These are phyloP conservation scores for Drosophila borborema DNA, from an alignment of 2,888 invertebrate genomes.

Conservation along the genomic window DNA sequence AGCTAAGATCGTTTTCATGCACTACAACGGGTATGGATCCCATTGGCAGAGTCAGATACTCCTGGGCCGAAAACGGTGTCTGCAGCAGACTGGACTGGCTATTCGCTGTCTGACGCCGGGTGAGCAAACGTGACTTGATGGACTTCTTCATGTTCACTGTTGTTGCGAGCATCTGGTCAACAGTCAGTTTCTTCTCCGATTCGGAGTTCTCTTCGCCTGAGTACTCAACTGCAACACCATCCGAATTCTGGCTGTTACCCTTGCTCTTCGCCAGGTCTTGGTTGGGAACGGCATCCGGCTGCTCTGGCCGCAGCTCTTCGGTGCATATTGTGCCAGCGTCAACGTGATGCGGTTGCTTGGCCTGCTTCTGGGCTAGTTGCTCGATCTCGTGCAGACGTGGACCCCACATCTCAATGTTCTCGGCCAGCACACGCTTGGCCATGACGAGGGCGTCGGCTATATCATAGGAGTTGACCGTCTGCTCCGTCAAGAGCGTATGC, in stretches of 20 bases:
- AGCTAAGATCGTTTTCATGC: slow-evolving; percentile 92
- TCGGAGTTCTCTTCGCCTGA: slow-evolving; percentile 44
- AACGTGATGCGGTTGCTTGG: slow-evolving; percentile 71
- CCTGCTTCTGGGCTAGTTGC: slow-evolving; percentile 76
- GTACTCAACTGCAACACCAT: slow-evolving; percentile 36
- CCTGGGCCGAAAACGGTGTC: slow-evolving; percentile 88
- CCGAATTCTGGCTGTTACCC: slow-evolving; percentile 26
- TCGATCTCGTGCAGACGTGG: slow-evolving; percentile 85
- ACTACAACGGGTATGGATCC: slow-evolving; percentile 90
- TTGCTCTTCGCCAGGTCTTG: slow-evolving; percentile 46
- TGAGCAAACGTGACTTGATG: slow-evolving; percentile 88
- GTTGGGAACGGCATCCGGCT: slow-evolving; percentile 83
- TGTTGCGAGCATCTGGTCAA: slow-evolving; percentile 63
- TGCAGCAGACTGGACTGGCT: slow-evolving; percentile 85
- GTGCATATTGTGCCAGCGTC: slow-evolving; percentile 84
- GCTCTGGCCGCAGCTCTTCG: slow-evolving; percentile 85
- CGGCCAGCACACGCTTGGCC: slow-evolving; percentile 89
- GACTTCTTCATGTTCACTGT: slow-evolving; percentile 86
- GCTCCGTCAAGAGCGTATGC: slow-evolving; percentile 86
- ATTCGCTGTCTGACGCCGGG: slow-evolving; percentile 88
- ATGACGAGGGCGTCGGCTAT: slow-evolving; percentile 88
- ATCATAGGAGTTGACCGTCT: slow-evolving; percentile 81
- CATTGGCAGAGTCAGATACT: slow-evolving; percentile 89
- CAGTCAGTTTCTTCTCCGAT: slow-evolving; percentile 63
- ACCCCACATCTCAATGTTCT: slow-evolving; percentile 91